Evolutionary conservation across 2,113 vertebrate genomes (phyloP), one percentile per base, ranked within the genome.

Genomic region (Microtus pennsylvanicus): DNA sequence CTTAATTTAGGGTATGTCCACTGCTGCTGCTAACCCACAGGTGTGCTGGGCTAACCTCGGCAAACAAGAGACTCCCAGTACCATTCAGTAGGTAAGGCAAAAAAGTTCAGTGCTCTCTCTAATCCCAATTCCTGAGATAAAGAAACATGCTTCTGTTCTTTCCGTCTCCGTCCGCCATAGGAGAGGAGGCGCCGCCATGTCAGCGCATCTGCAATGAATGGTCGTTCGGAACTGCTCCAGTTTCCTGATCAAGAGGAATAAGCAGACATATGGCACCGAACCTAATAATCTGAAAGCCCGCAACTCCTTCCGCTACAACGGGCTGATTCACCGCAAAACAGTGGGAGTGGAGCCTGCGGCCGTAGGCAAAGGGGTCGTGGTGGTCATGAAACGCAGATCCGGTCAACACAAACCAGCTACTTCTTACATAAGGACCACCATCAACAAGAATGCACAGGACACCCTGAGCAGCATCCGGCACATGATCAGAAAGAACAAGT

Each of bases 301-400:
- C 96, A 99, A 99, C 98, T 99, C 99, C 0, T 99, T 99, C 98
- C 99, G 99, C 97, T 99, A 99, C 98, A 99, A 99, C 21, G 99
- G 99, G 7, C 98, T 99, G 89, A 99, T 99, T 93, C 99, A 99
- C 98, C 99, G 98, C 96, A 99, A 99, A 98, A 99, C 99, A 0
- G 99, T 99, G 1, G 99, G 99, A 65, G 98, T 99, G 90, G 99
- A 99, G 98, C 99, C 99, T 11, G 99, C 99, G 0, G 99, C 99
- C 17, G 99, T 99, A 55, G 99, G 99, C 97, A 99, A 99, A 86
- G 99, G 99, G 3, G 95, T 99, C 0, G 99, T 99, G 1, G 98
- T 99, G 3, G 98, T 99, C 81, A 97, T 99, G 97, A 99, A 99
- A 97, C 99, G 99, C 72, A 99, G 99, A 95, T 96, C 97, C 95